Conservation (phyloP, 1,140 invertebrate species). For the Tetragnatha versicolor region DNA sequence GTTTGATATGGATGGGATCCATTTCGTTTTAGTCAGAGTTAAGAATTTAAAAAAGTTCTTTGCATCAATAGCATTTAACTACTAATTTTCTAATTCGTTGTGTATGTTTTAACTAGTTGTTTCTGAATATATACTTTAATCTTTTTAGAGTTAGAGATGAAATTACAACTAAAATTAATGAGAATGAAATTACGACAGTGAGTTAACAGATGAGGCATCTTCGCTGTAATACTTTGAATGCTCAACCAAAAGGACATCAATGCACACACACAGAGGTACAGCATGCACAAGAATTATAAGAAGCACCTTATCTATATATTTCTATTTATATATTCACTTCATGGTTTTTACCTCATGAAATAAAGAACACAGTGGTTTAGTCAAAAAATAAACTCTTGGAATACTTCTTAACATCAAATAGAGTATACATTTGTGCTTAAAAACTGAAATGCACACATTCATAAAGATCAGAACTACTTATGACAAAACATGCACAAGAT, state of each 20-base stretch:
- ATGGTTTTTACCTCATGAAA: conserved; percentile 25
- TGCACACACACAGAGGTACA: conserved; percentile 36
- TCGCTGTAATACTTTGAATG: conserved; percentile 19
- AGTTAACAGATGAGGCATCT: conserved; percentile 37
- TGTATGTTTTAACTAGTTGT: no score
- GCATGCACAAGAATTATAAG: conserved; percentile 52
- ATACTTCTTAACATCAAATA: conserved; percentile 42
- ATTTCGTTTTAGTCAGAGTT: no score
- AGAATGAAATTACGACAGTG: no score
- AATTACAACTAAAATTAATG: no score
- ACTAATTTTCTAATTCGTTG: no score
- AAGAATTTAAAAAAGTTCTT: no score
- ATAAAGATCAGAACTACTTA: no score
- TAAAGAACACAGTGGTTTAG: conserved; percentile 46
- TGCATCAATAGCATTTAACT: no score
- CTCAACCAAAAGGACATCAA: conserved; percentile 23
- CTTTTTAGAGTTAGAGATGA: no score
- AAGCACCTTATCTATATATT: conserved; percentile 34
- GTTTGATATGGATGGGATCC: no score
- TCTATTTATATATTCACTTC: conserved; percentile 23
- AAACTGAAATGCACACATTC: conserved; percentile 39
- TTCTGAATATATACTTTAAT: no score
- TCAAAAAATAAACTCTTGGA: conserved; percentile 55
- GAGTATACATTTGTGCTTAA: conserved; percentile 47
- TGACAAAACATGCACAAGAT: no score